These are phyloP conservation scores for Lucifuga dentata DNA, from an alignment of 2,113 vertebrate species.

Conservation along the genomic window DNA sequence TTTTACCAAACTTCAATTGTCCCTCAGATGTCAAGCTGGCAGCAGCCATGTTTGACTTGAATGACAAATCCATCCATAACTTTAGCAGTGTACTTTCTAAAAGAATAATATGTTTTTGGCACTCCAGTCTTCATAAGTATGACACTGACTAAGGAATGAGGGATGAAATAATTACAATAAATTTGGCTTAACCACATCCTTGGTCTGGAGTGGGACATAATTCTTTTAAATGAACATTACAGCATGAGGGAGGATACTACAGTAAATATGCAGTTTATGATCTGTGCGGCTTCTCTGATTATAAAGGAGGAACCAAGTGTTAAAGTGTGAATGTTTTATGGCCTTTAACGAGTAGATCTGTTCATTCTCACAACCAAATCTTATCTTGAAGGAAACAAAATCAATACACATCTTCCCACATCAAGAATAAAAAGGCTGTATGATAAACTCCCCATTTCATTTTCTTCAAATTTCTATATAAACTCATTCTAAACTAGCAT, in stretches of 20 bases:
- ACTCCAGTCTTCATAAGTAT: constrained; percentile 22
- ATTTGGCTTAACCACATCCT: not conserved
- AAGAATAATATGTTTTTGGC: constrained; percentile 40
- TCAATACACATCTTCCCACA: no score
- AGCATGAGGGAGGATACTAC: not conserved
- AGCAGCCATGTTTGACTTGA: constrained; percentile 25
- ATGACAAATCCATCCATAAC: constrained; percentile 58
- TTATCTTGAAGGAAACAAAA: constrained; percentile 34
- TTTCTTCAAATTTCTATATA: no score
- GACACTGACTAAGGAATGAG: constrained; percentile 38
- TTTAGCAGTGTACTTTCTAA: constrained; percentile 33
- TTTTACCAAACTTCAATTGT: constrained; percentile 2
- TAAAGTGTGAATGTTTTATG: constrained; percentile 27
- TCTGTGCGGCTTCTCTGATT: not conserved
- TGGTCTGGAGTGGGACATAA: constrained; percentile 7
- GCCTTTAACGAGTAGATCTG: no score
- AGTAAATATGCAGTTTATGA: not conserved
- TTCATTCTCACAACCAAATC: no score
- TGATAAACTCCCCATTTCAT: no score
- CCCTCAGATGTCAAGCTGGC: constrained; percentile 12
- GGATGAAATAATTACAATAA: constrained; percentile 13
- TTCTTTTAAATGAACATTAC: constrained; percentile 15
- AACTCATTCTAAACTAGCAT: no score
- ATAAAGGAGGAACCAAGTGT: not conserved
- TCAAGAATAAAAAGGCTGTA: no score